Percentiles rank a stretch among this genome's conserved stretches.
Conservation (phyloP, 2,113 vertebrate species). For the Prionailurus viverrinus region DNA sequence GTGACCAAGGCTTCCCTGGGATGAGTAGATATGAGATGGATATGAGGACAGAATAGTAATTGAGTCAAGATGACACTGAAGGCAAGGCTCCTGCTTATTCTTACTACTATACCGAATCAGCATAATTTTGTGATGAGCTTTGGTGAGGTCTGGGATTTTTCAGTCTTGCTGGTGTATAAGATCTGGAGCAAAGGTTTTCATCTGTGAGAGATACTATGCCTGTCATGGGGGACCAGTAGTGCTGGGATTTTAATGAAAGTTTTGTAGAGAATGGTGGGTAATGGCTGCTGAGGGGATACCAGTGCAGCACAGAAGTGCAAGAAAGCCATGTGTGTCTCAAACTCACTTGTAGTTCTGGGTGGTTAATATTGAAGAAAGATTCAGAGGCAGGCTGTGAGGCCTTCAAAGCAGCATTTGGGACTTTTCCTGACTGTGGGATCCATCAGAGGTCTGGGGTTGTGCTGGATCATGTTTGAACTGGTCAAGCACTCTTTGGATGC, state of each 20-base stretch:
- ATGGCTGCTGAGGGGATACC: background rate
- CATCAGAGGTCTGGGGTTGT: background rate
- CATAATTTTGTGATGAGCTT: background rate
- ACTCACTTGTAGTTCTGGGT: background rate
- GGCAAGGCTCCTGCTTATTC: background rate
- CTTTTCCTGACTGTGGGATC: background rate
- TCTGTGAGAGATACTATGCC: background rate
- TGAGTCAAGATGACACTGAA: background rate
- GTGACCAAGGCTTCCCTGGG: background rate
- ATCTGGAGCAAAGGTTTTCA: background rate
- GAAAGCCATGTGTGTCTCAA: background rate
- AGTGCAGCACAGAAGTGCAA: background rate
- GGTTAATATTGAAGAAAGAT: background rate
- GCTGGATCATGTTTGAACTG: background rate
- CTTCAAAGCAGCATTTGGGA: background rate
- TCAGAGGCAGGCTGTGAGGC: too few relatives aligned
- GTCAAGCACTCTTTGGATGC: background rate
- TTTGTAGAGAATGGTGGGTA: background rate
- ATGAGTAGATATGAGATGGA: background rate
- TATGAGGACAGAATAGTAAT: background rate
- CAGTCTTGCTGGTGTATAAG: background rate
- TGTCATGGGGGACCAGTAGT: background rate
- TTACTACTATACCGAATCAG: background rate
- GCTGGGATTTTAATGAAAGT: background rate
- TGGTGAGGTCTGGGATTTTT: background rate